Percentiles rank a stretch among this genome's conserved stretches.
phyloP scores from a whole-genome alignment of 2,797 vertebrate species.

The Xyrichtys novacula region DNA sequence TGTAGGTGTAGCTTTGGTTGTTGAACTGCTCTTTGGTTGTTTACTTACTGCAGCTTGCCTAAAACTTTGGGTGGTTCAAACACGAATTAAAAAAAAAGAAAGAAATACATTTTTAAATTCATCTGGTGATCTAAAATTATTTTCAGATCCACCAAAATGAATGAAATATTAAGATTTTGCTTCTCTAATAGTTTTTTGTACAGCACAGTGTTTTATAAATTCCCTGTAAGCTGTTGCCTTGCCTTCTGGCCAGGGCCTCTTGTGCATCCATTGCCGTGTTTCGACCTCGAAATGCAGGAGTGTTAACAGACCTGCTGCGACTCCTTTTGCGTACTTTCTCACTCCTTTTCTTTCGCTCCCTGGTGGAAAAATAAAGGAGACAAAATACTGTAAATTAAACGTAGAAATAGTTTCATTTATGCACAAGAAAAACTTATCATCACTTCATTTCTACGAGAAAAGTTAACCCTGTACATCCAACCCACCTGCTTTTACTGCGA shows the following conservation, averaged over 20 bases:
- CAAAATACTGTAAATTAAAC: background rate
- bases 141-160: too few species aligned
- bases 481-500: conserved; percentile 92
- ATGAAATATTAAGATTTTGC: too few species aligned
- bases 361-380: conserved; percentile 59
- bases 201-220: background rate
- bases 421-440: background rate
- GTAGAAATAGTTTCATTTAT: background rate
- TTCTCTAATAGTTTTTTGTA: too few species aligned
- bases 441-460: background rate
- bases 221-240: conserved; percentile 38
- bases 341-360: conserved; percentile 93
- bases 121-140: too few species aligned
- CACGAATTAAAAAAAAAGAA: too few species aligned
- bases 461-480: background rate
- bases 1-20: too few species aligned
- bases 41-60: too few species aligned
- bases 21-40: too few species aligned
- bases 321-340: conserved; percentile 94
- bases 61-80: too few species aligned
- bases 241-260: conserved; percentile 97
- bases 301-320: conserved; percentile 89
- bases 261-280: conserved; percentile 99
- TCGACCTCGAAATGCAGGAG: conserved; percentile 92
- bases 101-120: too few species aligned